These are phyloP conservation scores for Regulus satrapa DNA, from an alignment of 2,113 vertebrate genomes.

Conservation along the genomic window DNA sequence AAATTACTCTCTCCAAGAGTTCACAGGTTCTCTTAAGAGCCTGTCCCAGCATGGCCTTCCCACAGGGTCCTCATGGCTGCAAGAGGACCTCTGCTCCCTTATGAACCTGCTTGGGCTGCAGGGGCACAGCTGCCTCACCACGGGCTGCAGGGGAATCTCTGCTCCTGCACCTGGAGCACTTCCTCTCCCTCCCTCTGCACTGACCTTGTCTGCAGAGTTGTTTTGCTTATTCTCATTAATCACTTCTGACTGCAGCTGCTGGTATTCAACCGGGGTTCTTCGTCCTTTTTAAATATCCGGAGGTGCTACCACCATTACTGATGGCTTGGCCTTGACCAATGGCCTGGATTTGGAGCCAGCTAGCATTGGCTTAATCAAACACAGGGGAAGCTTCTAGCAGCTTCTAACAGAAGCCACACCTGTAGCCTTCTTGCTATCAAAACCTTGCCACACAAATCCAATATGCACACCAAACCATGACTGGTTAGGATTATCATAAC, in stretches of 20 bases:
- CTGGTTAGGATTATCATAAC: not conserved
- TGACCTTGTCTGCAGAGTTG: not conserved
- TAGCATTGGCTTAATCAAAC: not conserved
- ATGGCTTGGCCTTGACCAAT: not conserved
- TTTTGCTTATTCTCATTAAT: not conserved
- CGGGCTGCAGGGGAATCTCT: not conserved
- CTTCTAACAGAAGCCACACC: not conserved
- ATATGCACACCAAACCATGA: not conserved
- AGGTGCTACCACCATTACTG: not conserved
- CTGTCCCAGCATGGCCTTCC: not conserved
- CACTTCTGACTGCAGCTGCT: too few relatives aligned
- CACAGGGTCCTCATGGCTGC: rapidly evolving
- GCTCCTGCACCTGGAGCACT: rapidly evolving
- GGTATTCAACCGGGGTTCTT: rapidly evolving
- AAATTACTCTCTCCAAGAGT: not conserved
- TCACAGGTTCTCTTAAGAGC: not conserved
- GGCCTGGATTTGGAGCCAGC: not conserved
- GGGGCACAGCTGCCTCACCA: not conserved
- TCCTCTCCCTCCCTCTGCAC: not conserved
- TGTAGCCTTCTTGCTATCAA: not conserved
- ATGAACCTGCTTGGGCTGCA: not conserved
- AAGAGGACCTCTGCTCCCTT: not conserved
- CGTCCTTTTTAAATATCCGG: not conserved
- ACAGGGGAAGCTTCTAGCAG: not conserved
- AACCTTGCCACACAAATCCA: not conserved